phyloP scores from a whole-genome alignment of 2,797 vertebrate species.

The Acanthornis magna region DNA sequence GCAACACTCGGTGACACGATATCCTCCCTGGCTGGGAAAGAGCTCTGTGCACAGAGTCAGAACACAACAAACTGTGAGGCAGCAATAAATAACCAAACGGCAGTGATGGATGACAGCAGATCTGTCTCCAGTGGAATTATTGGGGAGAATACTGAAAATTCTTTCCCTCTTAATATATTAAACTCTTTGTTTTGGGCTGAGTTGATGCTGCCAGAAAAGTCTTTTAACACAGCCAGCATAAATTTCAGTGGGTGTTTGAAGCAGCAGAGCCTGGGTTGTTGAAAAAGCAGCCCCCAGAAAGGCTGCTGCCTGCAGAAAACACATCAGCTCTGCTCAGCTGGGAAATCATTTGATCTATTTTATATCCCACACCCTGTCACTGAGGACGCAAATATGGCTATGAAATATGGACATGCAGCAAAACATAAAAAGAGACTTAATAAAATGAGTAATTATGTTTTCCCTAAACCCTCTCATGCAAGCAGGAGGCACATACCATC shows the following conservation, averaged over 20 bases:
- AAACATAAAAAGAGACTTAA: constrained; percentile 35
- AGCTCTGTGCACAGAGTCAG: not conserved
- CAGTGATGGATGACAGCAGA: not conserved
- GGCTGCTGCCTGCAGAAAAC: constrained; percentile 12
- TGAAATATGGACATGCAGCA: constrained; percentile 3
- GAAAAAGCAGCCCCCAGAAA: not conserved
- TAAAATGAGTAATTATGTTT: constrained; percentile 46
- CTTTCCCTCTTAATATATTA: constrained; percentile 8
- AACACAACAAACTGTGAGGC: not conserved
- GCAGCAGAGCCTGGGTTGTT: not conserved
- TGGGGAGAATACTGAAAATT: constrained; percentile 39
- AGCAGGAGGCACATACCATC: not conserved
- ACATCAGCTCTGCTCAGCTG: not conserved
- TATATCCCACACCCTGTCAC: not conserved
- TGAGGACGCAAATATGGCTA: not conserved
- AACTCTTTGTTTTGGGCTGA: not conserved
- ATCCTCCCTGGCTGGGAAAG: not conserved
- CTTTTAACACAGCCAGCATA: constrained; percentile 7
- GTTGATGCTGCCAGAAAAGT: constrained; percentile 18
- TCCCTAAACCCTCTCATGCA: not conserved
- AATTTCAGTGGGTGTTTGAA: not conserved
- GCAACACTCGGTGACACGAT: not conserved
- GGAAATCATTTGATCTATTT: constrained; percentile 34
- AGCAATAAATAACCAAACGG: not conserved
- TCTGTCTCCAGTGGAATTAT: not conserved